Evolutionary conservation across 2,888 invertebrate species (phyloP), one percentile per base, ranked within the genome.

Genomic region (Eupithecia insigniata): DNA sequence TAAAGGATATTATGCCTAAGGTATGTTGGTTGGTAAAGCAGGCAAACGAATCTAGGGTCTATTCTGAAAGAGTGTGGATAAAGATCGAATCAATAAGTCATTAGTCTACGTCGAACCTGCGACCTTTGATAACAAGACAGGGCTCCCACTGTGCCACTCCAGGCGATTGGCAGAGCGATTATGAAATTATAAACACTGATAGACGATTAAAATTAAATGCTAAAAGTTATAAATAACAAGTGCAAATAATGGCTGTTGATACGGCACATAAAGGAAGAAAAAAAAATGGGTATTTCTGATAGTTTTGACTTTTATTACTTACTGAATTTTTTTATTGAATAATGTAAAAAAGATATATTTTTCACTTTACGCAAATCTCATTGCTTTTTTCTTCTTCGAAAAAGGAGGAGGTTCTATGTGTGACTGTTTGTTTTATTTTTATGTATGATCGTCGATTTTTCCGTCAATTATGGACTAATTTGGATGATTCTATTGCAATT

Each of bases 221-320:
- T 4, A 22, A 55, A 26, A 14, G 1, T 4, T 55, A 55, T 51
- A 12, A 22, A 12, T 55, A 26, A 55, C 55, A 14, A 14, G 14
- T 22, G 55, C 22, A 26, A 55, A 55, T 55, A 55, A 14, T 26
- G 26, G 26, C 26, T 26, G 14, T 55, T 55, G 55, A 55, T 26
- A 26, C 26, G 55, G 55, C 55, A 55, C 55, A 51, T 51, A 51
- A 22, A n/a, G 46, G 46, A 46, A 46, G n/a, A n/a, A 46, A 46
- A n/a, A 0, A 43, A 43, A 1, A 22, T 51, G 51, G 22, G 12
- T 22, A 26, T 55, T 55, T 14, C 55, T 14, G 43, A n/a, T 43
- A 39, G n/a, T 46, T n/a, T 43, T 18, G 16, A 43, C 18, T 43
- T 43, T 18, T n/a, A 2, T n/a, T 43, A 18, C 2, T 1, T 46